Conservation (phyloP, 64 coral and sea anemone genomes). For the Montipora efflorescens region DNA sequence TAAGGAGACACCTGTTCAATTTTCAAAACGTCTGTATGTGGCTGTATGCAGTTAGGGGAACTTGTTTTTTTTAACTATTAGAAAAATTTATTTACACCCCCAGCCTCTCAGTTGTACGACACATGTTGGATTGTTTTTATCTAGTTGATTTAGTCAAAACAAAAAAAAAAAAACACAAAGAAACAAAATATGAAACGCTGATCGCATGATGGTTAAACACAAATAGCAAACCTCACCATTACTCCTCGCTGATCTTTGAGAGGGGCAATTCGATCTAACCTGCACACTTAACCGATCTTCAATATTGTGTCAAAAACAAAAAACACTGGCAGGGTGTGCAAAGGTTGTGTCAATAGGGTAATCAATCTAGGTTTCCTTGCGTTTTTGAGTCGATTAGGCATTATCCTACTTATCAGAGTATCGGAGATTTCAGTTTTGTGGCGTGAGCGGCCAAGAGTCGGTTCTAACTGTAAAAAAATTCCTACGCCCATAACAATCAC, state of each 20-base stretch:
- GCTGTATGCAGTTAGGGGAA: not conserved
- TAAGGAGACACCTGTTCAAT: not conserved
- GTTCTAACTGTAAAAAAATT: not conserved
- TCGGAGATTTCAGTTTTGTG: not conserved
- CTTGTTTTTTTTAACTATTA: constrained; percentile 1
- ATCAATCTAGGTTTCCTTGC: not conserved
- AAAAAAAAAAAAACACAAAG: too few relatives aligned
- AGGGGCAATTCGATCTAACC: not conserved
- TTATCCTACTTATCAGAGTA: not conserved
- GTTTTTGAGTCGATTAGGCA: not conserved
- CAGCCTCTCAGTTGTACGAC: constrained; percentile 17
- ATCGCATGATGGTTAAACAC: not conserved
- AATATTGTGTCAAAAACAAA: not conserved
- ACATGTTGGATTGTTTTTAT: constrained; percentile 43
- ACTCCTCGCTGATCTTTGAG: not conserved
- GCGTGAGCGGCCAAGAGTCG: not conserved
- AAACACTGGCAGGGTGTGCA: not conserved
- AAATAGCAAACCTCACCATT: not conserved
- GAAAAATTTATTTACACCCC: constrained; percentile 31
- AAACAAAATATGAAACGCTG: not conserved
- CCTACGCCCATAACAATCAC: not conserved
- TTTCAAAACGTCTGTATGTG: constrained; percentile 22
- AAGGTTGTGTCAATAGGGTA: not conserved
- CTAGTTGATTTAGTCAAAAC: not conserved
- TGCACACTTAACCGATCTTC: not conserved